phyloP scores from a whole-genome alignment of 2,797 vertebrate genomes.

The Anomalospiza imberbis region DNA sequence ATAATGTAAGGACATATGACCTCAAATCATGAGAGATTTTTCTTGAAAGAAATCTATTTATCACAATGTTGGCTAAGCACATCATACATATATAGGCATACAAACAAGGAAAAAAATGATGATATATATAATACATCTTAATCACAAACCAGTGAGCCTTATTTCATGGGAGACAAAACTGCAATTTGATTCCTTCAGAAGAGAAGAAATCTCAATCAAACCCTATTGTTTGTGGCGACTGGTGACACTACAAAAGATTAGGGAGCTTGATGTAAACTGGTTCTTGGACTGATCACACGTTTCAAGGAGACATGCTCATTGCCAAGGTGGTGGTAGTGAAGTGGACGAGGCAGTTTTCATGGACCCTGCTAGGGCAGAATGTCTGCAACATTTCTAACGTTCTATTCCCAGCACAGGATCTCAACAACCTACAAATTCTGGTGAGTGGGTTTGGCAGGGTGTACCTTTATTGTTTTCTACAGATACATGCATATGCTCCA shows the following conservation, averaged over 20 bases:
- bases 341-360: background rate
- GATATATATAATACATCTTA: constrained; percentile 12
- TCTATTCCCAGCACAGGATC: background rate
- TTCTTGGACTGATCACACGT: background rate
- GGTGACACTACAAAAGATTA: constrained; percentile 18
- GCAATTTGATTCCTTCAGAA: constrained; percentile 52
- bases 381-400: background rate
- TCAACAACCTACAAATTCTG: background rate
- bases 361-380: background rate
- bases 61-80: constrained; percentile 1
- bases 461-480: background rate
- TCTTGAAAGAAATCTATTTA: constrained; percentile 30
- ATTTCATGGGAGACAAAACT: constrained; percentile 39
- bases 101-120: constrained; percentile 23
- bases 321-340: background rate
- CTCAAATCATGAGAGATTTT: background rate
- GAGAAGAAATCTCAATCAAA: constrained; percentile 55
- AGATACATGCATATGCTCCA: background rate
- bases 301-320: background rate
- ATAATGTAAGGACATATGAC: background rate
- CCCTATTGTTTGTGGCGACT: constrained; percentile 45
- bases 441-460: background rate
- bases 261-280: background rate
- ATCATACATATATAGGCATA: constrained; percentile 32
- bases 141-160: constrained; percentile 20